A percentile compares a stretch with the other conserved stretches of the same genome.
Conservation (phyloP, 2,888 invertebrate genomes). For the Argyra leucocephala region DNA sequence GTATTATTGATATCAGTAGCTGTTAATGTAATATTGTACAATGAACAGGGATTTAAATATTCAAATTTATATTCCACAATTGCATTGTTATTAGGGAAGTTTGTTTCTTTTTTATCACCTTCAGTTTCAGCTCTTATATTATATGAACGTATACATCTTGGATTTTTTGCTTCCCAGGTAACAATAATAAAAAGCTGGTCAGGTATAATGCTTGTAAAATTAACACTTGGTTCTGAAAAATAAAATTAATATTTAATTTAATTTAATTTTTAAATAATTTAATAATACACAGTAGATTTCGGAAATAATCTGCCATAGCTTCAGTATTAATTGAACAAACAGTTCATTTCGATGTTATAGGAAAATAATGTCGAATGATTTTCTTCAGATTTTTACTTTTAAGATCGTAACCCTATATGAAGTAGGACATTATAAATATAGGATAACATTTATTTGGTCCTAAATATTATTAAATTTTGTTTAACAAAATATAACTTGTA, state of each 20-base stretch:
- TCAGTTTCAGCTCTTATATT: slow-evolving; percentile 26
- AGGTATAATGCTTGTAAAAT: neutral
- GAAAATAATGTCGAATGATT: too few relatives aligned
- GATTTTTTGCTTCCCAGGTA: slow-evolving; percentile 31
- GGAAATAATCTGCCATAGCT: neutral
- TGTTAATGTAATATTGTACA: slow-evolving; percentile 28
- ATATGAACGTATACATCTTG: slow-evolving; percentile 30
- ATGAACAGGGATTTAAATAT: slow-evolving; percentile 29
- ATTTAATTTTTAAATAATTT: too few relatives aligned
- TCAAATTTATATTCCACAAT: slow-evolving; percentile 18
- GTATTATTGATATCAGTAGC: slow-evolving; percentile 27
- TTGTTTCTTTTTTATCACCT: slow-evolving; percentile 23
- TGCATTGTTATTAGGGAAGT: slow-evolving; percentile 25
- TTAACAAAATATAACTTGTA: too few relatives aligned
- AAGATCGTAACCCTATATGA: too few relatives aligned
- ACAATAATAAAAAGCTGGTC: slow-evolving; percentile 21
- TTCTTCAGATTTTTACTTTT: too few relatives aligned
- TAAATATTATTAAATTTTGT: too few relatives aligned
- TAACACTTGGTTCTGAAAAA: slow-evolving; percentile 17
- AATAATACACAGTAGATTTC: too few relatives aligned
- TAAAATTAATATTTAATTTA: neutral
- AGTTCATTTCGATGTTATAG: too few relatives aligned
- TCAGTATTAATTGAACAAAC: neutral
- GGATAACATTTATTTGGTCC: too few relatives aligned
- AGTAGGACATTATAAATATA: too few relatives aligned